Conservation (phyloP, 2,797 vertebrate species). For the Halcyon badia region DNA sequence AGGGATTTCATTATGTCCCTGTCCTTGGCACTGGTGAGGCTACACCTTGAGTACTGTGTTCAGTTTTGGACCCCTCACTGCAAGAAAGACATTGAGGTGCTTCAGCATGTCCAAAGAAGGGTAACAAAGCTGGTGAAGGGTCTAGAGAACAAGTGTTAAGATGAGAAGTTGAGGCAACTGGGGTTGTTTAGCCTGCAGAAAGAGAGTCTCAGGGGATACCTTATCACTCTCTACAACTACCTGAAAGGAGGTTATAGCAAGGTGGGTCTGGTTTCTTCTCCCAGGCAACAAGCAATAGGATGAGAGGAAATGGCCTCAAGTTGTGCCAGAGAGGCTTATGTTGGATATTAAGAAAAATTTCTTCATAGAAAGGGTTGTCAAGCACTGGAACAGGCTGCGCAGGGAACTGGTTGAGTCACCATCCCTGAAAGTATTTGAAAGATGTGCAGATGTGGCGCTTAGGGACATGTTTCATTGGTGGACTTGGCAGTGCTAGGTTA, state of each 20-base stretch:
- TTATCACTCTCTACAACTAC: neutral
- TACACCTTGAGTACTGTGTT: neutral
- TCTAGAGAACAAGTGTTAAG: neutral
- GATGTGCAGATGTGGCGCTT: rapidly evolving
- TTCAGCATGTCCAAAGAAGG: neutral
- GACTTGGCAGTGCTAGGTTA: neutral
- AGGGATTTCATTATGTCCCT: neutral
- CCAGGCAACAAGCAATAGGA: neutral
- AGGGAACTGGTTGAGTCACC: too few relatives aligned
- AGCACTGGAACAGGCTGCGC: neutral
- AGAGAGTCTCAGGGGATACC: neutral
- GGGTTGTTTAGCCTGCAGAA: neutral
- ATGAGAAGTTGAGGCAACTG: neutral
- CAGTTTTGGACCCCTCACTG: neutral
- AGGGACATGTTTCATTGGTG: neutral
- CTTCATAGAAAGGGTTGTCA: rapidly evolving
- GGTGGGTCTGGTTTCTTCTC: neutral
- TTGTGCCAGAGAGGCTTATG: neutral
- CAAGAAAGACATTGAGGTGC: neutral
- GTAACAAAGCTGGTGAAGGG: neutral
- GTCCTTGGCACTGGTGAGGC: neutral
- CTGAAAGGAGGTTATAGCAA: neutral
- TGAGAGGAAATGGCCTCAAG: neutral
- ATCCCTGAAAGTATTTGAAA: neutral
- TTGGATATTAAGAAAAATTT: neutral